These are phyloP conservation scores for Drosophila mayri DNA, from an alignment of 1,140 invertebrate species.

Conservation along the genomic window DNA sequence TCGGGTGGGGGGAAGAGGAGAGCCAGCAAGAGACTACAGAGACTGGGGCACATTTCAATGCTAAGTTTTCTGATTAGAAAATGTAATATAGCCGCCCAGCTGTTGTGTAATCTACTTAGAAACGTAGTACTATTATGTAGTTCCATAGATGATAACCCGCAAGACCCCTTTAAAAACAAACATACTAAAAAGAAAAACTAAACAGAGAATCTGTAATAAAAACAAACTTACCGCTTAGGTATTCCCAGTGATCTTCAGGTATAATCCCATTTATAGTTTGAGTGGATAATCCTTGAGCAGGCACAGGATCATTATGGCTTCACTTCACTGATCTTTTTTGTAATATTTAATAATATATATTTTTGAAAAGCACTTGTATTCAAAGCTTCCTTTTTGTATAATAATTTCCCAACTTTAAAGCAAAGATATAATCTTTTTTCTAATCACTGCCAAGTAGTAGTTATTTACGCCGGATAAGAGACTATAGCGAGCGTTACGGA, in stretches of 20 bases:
- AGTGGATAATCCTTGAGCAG: constrained; percentile 32
- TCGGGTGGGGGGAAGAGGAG: neutral
- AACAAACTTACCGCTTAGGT: constrained; percentile 51
- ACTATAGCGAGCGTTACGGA: constrained; percentile 40
- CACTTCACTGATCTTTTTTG: constrained; percentile 1
- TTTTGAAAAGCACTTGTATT: neutral
- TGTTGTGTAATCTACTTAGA: constrained; percentile 43
- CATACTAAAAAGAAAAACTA: neutral
- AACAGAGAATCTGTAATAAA: neutral
- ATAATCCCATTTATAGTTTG: constrained; percentile 61
- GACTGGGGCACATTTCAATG: constrained; percentile 46
- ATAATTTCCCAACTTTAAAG: neutral
- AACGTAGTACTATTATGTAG: constrained; percentile 8
- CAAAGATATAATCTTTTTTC: constrained; percentile 14
- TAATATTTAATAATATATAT: neutral
- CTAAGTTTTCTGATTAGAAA: constrained; percentile 60
- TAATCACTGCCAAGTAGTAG: constrained; percentile 40
- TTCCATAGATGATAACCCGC: constrained; percentile 50
- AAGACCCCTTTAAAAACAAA: constrained; percentile 16
- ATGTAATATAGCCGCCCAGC: constrained; percentile 14
- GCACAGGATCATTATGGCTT: constrained; percentile 21
- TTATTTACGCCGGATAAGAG: constrained; percentile 27
- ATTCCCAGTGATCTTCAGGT: constrained; percentile 33
- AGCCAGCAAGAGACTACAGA: neutral
- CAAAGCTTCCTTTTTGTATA: neutral